These are phyloP conservation scores for Peromyscus attwateri DNA, from an alignment of 2,797 vertebrate genomes.

Conservation along the genomic window DNA sequence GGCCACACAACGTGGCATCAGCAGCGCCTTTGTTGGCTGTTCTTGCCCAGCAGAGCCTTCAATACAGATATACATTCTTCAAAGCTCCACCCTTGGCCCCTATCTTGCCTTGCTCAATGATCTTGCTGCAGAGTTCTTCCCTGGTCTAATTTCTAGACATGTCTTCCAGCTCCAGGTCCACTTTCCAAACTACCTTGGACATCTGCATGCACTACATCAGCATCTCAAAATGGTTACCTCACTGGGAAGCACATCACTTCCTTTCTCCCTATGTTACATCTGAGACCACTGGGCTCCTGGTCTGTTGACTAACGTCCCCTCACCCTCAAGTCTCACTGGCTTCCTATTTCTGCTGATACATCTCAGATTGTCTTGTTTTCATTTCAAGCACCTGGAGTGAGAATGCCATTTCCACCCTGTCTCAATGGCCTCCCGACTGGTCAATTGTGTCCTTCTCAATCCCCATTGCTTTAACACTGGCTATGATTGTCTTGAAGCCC, in stretches of 20 bases:
- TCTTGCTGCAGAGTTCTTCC: neutral
- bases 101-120: neutral
- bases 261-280: neutral
- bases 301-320: neutral
- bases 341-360: neutral
- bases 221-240: neutral
- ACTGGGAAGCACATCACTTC: neutral
- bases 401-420: neutral
- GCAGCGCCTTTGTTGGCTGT: neutral
- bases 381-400: neutral
- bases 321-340: neutral
- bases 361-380: neutral
- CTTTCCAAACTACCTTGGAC: neutral
- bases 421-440: neutral
- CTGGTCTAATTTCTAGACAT: neutral
- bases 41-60: neutral
- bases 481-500: neutral
- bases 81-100: neutral
- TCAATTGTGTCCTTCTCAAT: constrained; percentile 14
- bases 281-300: neutral
- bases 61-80: neutral
- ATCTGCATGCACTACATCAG: neutral
- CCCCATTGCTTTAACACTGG: constrained; percentile 7
- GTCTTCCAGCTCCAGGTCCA: neutral
- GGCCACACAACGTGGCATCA: neutral